Conservation (phyloP, 2,797 vertebrate genomes). For the Gadopsis bispinosus region DNA sequence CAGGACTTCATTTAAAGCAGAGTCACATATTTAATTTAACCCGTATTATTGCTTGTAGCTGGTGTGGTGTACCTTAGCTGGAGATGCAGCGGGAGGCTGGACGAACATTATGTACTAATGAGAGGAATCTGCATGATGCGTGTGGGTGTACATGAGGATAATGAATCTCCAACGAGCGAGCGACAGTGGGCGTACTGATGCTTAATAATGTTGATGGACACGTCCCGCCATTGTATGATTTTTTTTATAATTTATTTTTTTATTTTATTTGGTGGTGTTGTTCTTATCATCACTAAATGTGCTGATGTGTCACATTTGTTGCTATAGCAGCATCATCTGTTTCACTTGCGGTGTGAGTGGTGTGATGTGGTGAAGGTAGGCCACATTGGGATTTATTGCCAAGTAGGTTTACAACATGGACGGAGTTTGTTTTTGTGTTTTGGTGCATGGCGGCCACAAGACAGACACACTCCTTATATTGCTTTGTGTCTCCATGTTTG, state of each 20-base stretch:
- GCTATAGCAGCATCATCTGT: constrained; percentile 53
- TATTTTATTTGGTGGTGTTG: constrained; percentile 2
- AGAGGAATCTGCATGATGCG: constrained; percentile 58
- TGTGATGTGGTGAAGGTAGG: constrained; percentile 25
- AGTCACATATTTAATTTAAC: not conserved
- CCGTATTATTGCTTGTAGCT: not conserved
- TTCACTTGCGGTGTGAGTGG: constrained; percentile 14
- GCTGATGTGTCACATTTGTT: constrained; percentile 47
- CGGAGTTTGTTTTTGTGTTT: too few relatives aligned
- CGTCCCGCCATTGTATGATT: constrained; percentile 46
- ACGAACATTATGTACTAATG: constrained; percentile 63
- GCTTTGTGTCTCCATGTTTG: not conserved
- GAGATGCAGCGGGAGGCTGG: constrained; percentile 49
- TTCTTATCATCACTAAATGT: constrained; percentile 30
- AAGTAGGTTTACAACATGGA: not conserved
- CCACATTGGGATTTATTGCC: constrained; percentile 3
- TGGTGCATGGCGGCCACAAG: too few relatives aligned
- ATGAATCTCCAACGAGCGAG: constrained; percentile 65
- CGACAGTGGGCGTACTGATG: constrained; percentile 63
- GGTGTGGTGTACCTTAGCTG: constrained; percentile 46
- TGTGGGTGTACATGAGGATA: constrained; percentile 69
- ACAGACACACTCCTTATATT: not conserved
- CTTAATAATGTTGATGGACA: constrained; percentile 74
- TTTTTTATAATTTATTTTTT: not conserved
- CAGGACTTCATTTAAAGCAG: not conserved